phyloP scores from a whole-genome alignment of 2,888 invertebrate genomes.

The Sphecodes monilicornis region DNA sequence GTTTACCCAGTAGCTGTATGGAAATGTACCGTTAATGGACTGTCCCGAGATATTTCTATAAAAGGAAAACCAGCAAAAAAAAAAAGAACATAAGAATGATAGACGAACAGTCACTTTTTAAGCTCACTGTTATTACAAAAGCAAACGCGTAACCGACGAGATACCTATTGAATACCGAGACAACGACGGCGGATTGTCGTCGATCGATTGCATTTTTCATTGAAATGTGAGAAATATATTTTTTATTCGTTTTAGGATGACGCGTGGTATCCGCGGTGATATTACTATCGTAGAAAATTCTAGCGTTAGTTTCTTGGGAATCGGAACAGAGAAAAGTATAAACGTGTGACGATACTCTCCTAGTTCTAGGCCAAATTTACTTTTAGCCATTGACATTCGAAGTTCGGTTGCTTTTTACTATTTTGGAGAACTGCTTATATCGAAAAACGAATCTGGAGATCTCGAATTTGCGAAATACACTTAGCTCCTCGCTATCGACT shows the following conservation, averaged over 20 bases:
- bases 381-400: constrained; percentile 69
- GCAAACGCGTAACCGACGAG: constrained; percentile 11
- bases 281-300: constrained; percentile 41
- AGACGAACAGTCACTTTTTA: constrained; percentile 27
- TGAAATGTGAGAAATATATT: constrained; percentile 54
- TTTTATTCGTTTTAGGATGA: constrained; percentile 62
- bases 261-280: constrained; percentile 38
- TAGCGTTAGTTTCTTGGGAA: constrained; percentile 56
- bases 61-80: background rate
- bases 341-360: constrained; percentile 69
- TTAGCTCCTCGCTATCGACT: constrained; percentile 58
- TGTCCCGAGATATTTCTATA: constrained; percentile 30
- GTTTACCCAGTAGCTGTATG: constrained; percentile 61
- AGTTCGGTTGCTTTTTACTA: constrained; percentile 63
- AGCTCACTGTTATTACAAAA: constrained; percentile 20
- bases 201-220: constrained; percentile 44
- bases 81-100: constrained; percentile 1
- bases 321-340: constrained; percentile 58
- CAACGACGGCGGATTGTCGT: constrained; percentile 30
- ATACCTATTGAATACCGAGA: constrained; percentile 33
- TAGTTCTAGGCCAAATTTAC: constrained; percentile 65
- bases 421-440: constrained; percentile 47
- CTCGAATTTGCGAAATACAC: constrained; percentile 57
- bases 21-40: constrained; percentile 34
- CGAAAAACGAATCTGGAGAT: constrained; percentile 58